phyloP scores from a whole-genome alignment of 2,113 vertebrate genomes.

The Colinus virginianus region DNA sequence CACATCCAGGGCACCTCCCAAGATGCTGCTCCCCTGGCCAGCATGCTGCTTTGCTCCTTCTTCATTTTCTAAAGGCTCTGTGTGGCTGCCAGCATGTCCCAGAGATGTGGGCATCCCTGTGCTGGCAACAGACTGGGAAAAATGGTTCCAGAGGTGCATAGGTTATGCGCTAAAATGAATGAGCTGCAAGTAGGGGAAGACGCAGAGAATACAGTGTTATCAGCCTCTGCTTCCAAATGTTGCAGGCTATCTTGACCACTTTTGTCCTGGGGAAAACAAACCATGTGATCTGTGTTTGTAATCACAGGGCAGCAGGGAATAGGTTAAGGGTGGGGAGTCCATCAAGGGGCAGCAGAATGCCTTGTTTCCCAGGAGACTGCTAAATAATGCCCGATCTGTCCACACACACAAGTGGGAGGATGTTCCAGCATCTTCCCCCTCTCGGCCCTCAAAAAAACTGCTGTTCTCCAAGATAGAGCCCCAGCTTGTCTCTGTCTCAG shows the following conservation, averaged over 20 bases:
- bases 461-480: background rate
- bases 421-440: background rate
- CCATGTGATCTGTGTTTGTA: rapidly evolving
- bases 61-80: background rate
- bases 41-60: background rate
- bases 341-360: background rate
- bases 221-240: background rate
- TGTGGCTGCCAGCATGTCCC: too few species aligned
- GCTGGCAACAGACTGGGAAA: background rate
- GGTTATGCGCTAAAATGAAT: background rate
- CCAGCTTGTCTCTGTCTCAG: background rate
- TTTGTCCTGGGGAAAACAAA: background rate
- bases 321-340: background rate
- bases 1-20: rapidly evolving
- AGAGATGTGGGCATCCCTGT: background rate
- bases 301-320: rapidly evolving
- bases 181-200: background rate
- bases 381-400: background rate
- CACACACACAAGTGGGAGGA: background rate
- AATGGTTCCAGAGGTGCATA: background rate
- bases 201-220: background rate
- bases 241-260: background rate
- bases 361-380: background rate
- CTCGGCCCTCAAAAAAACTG: background rate
- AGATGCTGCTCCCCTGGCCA: background rate